Evolutionary conservation across 2,888 invertebrate genomes (phyloP), one percentile per base, ranked within the genome.

Genomic region (Cactoblastis cactorum): DNA sequence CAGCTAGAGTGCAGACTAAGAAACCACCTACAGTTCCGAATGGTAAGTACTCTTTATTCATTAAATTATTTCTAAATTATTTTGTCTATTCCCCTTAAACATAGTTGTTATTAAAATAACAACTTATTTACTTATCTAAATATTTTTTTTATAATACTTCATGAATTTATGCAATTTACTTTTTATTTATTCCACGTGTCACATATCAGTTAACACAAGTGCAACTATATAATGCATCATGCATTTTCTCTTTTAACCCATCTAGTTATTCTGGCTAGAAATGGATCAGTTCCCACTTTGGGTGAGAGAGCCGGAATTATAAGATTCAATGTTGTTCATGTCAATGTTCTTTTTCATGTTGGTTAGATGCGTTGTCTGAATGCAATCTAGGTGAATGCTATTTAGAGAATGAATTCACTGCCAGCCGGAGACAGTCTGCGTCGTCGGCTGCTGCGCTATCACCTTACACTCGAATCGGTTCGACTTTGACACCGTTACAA

Each of bases 1-100:
- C 99, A 74, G 99, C 99, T 76, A 93, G 99, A 92, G 98, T 99
- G 88, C 98, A 99, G 94, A 98, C 98, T 80, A 98, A 98, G 94
- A 99, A 99, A 92, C 95, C 97, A 69, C 94, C 96, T 67, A 92
- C 96, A 71, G 93, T 97, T 83, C 96, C 97, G 71, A 95, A 96
- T 92, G 97, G 97, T 97, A 91, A 94, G 95, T 79, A 58, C 50
- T 39, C 45, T 33, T 33, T 41, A 28, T 1, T 53, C 45, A 19
- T 3, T 28, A 4, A 1, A 19, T 18, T 43, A 8, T 43, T 39
- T 35, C 19, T 8, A 24, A 11, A 37, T 9, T 35, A n/a, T 3
- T 19, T 33, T 38, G 35, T 19, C 37, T 28, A 38, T 52, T 33
- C 45, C 11, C n/a, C 1, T 6, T 22, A 3, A 46, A 19, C 18